Base-by-base conservation (phyloP, 2,113 vertebrate genomes). In the Thryonomys swinderianus region DNA sequence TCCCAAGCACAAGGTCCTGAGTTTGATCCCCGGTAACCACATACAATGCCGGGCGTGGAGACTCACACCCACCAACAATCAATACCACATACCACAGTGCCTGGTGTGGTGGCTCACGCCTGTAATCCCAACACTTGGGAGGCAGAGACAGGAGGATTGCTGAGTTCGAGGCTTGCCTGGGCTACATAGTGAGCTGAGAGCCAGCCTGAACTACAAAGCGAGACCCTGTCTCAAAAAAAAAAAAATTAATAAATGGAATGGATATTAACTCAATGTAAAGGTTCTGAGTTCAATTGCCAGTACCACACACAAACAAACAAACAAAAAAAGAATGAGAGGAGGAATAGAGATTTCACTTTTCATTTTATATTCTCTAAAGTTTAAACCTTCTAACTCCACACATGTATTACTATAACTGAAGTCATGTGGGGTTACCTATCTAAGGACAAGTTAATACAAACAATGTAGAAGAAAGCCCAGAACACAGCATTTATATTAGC, bases 291-390 rank as follows among this genome's bases (percentile, higher is more conserved):
- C 27, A 30, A 12, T 64, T 27, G 32, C 61, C 61, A 64, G 61
- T 64, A 64, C 7, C 61, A 62, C 61, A 62, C 13, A 55, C 53
- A 55, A 7, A 55, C 53, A 55, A 7, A 2, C 55, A 57, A 16
- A 57, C 55, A 66, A 32, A 66, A 32, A 34, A n/a, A 67, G 3
- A 67, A 17, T 18, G 32, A 6, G 18, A 37, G 1, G 14, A 21
- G 30, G 30, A 67, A 23, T 32, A 92, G 76, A 92, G 21, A 96
- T 45, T 87, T 88, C 40, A 69, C 16, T 95, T 92, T 86, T 66
- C 45, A 86, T 86, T 87, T 53, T 80, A 7, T 34, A 90, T 25
- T 30, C 90, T 90, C 51, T 61, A 45, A 34, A 59, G 64, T 81
- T 92, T 74, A 83, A 69, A 53, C 79, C 92, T 92, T 87, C 53